These are phyloP conservation scores for Euwallacea similis DNA, from an alignment of 1,140 invertebrate genomes.

Conservation along the genomic window DNA sequence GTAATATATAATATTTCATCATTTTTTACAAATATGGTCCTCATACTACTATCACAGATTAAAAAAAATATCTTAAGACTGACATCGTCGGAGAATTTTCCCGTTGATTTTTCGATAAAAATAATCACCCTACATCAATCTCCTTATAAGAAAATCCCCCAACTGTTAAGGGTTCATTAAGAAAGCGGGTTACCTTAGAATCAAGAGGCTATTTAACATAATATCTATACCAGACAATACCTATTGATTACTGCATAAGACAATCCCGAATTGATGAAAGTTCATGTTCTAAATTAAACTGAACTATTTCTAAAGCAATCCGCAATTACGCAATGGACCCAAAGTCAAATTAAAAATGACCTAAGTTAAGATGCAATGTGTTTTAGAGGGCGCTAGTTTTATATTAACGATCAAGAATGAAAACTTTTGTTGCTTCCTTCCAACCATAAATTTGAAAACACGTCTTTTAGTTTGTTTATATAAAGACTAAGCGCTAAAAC, in stretches of 20 bases:
- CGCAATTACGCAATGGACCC: background rate
- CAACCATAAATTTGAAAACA: background rate
- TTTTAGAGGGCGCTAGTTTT: background rate
- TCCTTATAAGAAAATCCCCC: background rate
- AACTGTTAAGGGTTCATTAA: background rate
- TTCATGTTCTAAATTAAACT: no score
- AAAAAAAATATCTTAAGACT: conserved; percentile 50
- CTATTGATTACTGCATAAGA: no score
- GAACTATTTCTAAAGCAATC: no score
- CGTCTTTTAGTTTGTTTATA: background rate
- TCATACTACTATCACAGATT: conserved; percentile 55
- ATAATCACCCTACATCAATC: background rate
- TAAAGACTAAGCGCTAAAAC: conserved; percentile 2
- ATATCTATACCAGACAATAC: no score
- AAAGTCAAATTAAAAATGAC: conserved; percentile 36
- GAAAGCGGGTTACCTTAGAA: no score
- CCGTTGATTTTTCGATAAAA: conserved; percentile 22
- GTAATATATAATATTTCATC: conserved; percentile 48
- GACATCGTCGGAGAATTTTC: conserved; percentile 13
- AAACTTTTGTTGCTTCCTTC: background rate
- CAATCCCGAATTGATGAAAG: no score
- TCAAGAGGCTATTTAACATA: no score
- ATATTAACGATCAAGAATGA: background rate
- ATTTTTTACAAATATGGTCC: conserved; percentile 55
- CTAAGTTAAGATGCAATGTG: conserved; percentile 28